Base-by-base conservation (phyloP, 2,888 invertebrate species). In the Yponomeuta cagnagella region DNA sequence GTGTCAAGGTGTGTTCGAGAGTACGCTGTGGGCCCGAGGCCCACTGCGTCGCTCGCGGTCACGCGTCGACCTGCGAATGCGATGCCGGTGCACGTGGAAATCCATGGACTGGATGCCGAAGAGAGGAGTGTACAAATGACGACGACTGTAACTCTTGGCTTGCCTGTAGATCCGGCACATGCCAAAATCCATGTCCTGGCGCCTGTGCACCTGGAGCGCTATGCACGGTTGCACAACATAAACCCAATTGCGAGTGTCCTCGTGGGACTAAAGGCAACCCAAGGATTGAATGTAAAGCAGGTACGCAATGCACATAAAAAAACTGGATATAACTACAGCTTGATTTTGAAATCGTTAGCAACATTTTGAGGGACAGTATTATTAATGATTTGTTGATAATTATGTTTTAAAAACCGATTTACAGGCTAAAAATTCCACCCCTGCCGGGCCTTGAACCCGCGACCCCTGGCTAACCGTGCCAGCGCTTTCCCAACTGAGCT, bases 161-260 rank as follows among this genome's bases (percentile, higher is more conserved):
- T 75, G 95, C 97, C 10, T 98, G 98, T 79, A 93, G 94, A 74
- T 95, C 95, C 76, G 95, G 95, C 78, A 94, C 93, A 72, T 98
- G 98, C 80, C 94, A 94, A 78, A 95, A 96, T 89, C 97, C 97
- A 9, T 98, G 98, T 85, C 94, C 95, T 71, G 97, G 97, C 80
- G 94, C 95, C 71, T 98, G 97, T 81, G 96, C 96, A n/a, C 87
- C 93, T 8, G 94, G 93, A 10, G 96, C 97, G 1, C 92, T 95
- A 73, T 98, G 98, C 78, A 93, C 93, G 2, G 97, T 97, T 6
- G 92, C 93, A 70, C 95, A 96, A 75, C 98, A 98, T 83, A 88
- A 93, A 71, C 94, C 97, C 1, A 93, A 93, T 70, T 98, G 98
- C 78, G 94, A 95, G 76, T 98, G 98, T 84, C 96, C 97, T 63